Evolutionary conservation across 2,888 invertebrate species (phyloP), one percentile per base, ranked within the genome.

Genomic region (Autographa gamma): DNA sequence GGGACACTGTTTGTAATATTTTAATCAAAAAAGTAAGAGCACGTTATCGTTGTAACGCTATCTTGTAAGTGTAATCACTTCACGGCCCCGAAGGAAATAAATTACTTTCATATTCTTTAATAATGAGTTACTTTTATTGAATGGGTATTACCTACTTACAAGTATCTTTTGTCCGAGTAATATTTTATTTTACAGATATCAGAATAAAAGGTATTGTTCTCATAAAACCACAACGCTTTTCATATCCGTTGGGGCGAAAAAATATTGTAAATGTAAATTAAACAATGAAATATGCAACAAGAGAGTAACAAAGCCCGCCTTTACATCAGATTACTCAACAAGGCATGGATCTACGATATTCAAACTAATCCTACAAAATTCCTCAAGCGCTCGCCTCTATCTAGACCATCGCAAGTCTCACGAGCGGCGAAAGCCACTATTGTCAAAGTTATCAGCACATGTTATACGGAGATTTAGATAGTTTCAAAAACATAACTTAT

Each of bases 1-100:
- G 82, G 87, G 85, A 86, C 87, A 90, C 83, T 85, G 89, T 89
- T 90, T 82, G 87, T 89, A 82, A 87, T 88, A 84, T 88, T 89
- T 85, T 85, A 83, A 77, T 77, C 81, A 85, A 84, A 84, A 84
- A 87, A 85, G 85, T 86, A 85, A 83, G 80, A 81, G 77, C 69
- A 75, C 69, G 43, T 79, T 72, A 77, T 71, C 76, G 41, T 25
- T 41, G 41, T 74, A 65, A 64, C 60, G 59, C 66, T 76, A 79
- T 73, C 73, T 82, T 80, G 75, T 84, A 80, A 80, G 74, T 76
- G 70, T 83, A 83, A 85, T 82, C 81, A 77, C 77, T 80, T 83
- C 79, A 79, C 77, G 69, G 71, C 79, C 77, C 67, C 73, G 75
- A 56, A 38, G 61, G 73, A 81, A 77, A 79, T 77, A 76, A 71